Base-by-base conservation (phyloP, 2,113 vertebrate species). In the Callopanchax toddi region DNA sequence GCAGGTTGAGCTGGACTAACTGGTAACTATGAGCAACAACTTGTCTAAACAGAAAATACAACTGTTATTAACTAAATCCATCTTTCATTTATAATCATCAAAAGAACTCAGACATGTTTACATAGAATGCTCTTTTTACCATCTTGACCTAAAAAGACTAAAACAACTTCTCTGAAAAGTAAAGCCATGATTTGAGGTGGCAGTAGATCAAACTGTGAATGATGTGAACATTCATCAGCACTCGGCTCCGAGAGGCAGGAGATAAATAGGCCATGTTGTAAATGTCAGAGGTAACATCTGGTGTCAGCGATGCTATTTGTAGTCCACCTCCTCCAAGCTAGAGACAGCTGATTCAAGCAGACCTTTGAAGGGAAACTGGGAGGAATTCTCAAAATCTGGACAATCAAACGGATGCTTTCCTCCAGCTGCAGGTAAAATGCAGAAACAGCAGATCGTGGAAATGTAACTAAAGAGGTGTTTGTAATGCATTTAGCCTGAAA, bases 231-330 rank as follows among this genome's bases (percentile, higher is more conserved):
- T 64, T 56, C 12, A 43, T 76, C 75, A 15, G 25, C 36, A 11
- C 49, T 50, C 50, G 49, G 25, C 43, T 25, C 2, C 3, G 13
- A 22, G 32, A 50, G 18, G 23, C 36, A 29, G 36, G 59, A 60
- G 64, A 70, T 57, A 80, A 82, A 82, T 69, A 61, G 81, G 58
- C 73, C 71, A 76, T 66, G 23, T 51, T 71, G 55, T 6, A 88
- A 88, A 88, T 86, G 82, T 81, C 84, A 84, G 63, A 67, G 79
- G 68, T 77, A 77, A 21, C 25, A 29, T 66, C 11, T 60, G 60
- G 82, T 76, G 81, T 66, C 68, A 76, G 39, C 4, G 45, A 67
- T 32, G 73, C 73, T 68, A 67, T 78, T 76, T 18, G 3, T 34
- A 53, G 51, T 60, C 44, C 20, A 48, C 22, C 49, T 51, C 58